Percentiles rank a stretch among this genome's conserved stretches.
These are phyloP conservation scores for Girardinichthys multiradiatus DNA, from an alignment of 2,113 vertebrate species.

Conservation along the genomic window DNA sequence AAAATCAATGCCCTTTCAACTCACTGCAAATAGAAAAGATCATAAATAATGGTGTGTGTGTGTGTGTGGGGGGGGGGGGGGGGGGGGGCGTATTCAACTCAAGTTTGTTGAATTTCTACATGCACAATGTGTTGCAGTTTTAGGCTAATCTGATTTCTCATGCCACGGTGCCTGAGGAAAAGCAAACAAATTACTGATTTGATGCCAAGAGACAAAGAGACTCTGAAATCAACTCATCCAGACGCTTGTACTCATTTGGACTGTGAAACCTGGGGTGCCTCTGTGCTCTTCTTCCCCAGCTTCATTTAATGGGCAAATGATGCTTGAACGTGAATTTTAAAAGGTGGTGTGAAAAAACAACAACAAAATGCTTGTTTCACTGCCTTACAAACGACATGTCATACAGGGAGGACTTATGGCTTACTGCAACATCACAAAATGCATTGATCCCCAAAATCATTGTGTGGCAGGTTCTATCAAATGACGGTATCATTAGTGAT, in stretches of 20 bases:
- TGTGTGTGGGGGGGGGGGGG: no score
- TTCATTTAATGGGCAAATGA: conserved; percentile 11
- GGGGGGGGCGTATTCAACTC: conserved; percentile 4
- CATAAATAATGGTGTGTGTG: conserved; percentile 14
- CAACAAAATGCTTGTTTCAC: not conserved
- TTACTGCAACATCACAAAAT: conserved; percentile 10
- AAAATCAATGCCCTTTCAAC: conserved; percentile 53
- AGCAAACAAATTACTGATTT: conserved; percentile 55
- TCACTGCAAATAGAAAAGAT: conserved; percentile 9
- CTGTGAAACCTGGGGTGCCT: conserved; percentile 19
- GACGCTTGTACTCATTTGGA: conserved; percentile 5
- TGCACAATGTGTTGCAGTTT: conserved; percentile 37
- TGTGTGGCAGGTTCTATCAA: conserved; percentile 26
- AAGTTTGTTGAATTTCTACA: conserved; percentile 37
- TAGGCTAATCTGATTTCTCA: conserved; percentile 55
- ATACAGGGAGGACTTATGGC: conserved; percentile 1
- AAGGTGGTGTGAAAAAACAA: not conserved
- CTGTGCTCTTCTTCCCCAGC: not conserved
- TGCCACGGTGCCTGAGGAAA: conserved; percentile 25
- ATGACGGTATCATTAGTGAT: conserved; percentile 40
- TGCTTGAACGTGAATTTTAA: conserved; percentile 9
- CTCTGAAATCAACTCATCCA: conserved; percentile 34
- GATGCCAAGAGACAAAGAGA: conserved; percentile 40
- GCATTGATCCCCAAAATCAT: conserved; percentile 18
- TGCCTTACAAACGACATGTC: conserved; percentile 9